These are phyloP conservation scores for Centrocercus urophasianus DNA, from an alignment of 2,113 vertebrate species.

Conservation along the genomic window DNA sequence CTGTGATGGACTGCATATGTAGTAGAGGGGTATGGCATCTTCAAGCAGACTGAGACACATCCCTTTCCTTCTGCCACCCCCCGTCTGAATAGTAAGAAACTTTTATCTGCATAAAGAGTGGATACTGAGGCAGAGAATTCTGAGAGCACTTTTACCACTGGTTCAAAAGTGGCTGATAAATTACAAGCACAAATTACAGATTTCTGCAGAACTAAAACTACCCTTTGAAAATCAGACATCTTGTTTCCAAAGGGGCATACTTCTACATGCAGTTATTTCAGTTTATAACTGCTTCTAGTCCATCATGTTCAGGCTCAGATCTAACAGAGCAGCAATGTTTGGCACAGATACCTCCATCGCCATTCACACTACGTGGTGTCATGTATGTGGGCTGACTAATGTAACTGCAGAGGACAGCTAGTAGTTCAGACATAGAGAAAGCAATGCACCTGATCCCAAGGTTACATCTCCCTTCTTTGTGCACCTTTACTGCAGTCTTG, in stretches of 20 bases:
- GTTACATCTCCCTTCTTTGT: background rate
- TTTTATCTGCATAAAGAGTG: background rate
- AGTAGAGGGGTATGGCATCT: background rate
- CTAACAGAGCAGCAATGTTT: background rate
- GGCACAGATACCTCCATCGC: no score
- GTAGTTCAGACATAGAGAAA: background rate
- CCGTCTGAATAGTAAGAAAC: background rate
- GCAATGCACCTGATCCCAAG: background rate
- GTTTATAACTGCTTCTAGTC: background rate
- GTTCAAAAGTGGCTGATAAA: background rate
- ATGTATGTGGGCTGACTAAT: background rate
- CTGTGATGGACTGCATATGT: background rate
- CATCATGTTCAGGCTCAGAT: background rate
- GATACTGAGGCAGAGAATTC: background rate
- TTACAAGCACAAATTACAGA: background rate
- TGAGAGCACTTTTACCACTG: background rate
- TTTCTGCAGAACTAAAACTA: background rate
- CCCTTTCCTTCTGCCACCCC: background rate
- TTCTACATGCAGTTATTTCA: background rate
- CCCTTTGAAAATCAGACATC: background rate
- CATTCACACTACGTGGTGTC: fast-evolving
- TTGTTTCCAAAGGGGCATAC: background rate
- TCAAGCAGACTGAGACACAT: background rate
- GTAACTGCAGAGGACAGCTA: background rate
- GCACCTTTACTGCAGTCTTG: background rate